A percentile compares a stretch with the other conserved stretches of the same genome.
Conservation (phyloP, 2,113 vertebrate genomes). For the Nycticorax nycticorax region DNA sequence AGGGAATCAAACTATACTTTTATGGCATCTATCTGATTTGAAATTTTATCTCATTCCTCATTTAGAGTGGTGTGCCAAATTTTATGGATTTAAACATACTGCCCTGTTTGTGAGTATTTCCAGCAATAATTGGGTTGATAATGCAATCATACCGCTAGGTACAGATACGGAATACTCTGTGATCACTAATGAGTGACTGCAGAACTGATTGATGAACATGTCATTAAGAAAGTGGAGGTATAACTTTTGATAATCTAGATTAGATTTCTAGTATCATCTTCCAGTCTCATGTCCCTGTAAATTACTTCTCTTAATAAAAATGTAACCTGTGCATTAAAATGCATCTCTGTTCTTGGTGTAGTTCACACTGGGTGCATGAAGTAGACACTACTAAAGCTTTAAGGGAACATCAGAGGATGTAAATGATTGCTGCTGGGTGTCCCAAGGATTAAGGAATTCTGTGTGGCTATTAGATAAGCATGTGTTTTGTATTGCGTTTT, state of each 20-base stretch:
- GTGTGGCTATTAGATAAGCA: background rate
- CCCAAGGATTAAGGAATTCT: background rate
- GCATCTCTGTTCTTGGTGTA: background rate
- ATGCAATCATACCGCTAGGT: background rate
- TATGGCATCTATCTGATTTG: background rate
- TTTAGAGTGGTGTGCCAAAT: background rate
- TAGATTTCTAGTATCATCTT: background rate
- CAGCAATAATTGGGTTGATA: background rate
- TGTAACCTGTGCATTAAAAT: background rate
- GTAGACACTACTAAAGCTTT: background rate
- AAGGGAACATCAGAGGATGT: background rate
- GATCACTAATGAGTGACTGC: background rate
- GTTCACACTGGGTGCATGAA: rapidly evolving
- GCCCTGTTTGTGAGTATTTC: background rate
- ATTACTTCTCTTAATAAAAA: background rate
- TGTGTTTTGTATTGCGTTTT: background rate
- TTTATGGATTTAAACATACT: background rate
- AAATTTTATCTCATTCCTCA: background rate
- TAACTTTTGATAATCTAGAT: background rate
- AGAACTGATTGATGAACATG: background rate
- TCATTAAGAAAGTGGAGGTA: background rate
- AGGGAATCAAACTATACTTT: background rate
- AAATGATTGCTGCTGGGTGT: background rate
- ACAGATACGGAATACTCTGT: background rate
- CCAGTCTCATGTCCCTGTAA: background rate